Conservation (phyloP, 2,888 invertebrate genomes). For the Sepiola atlantica region DNA sequence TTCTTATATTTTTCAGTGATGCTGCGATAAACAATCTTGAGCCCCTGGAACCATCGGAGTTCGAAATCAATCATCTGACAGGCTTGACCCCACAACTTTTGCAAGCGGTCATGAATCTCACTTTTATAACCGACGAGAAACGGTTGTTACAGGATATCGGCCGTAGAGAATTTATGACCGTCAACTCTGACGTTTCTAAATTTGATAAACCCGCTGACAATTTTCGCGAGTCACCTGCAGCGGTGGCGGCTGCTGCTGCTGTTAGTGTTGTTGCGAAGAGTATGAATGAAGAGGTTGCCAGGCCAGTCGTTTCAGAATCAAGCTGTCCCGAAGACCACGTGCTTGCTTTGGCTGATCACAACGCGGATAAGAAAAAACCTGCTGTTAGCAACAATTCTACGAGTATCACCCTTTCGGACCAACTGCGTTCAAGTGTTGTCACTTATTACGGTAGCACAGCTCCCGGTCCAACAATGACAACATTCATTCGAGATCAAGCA, state of each 20-base stretch:
- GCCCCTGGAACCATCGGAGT: slow-evolving; percentile 76
- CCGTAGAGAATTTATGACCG: not conserved
- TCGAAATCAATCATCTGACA: slow-evolving; percentile 76
- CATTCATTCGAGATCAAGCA: not conserved
- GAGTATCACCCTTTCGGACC: not conserved
- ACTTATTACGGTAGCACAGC: not conserved
- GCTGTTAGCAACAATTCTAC: slow-evolving; percentile 40
- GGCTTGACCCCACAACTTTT: slow-evolving; percentile 77
- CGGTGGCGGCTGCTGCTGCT: not conserved
- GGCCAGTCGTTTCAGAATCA: not conserved
- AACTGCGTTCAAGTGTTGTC: not conserved
- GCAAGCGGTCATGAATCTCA: slow-evolving; percentile 77
- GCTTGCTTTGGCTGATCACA: slow-evolving; percentile 53
- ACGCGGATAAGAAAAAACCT: slow-evolving; percentile 55
- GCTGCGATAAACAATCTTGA: slow-evolving; percentile 76
- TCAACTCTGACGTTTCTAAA: not conserved
- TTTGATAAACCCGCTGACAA: not conserved
- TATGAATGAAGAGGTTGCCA: slow-evolving; percentile 40
- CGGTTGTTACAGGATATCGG: not conserved
- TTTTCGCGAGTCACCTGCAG: not conserved
- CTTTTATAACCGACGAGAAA: slow-evolving; percentile 78
- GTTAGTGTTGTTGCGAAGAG: slow-evolving; percentile 42
- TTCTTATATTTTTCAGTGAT: slow-evolving; percentile 72
- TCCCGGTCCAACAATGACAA: not conserved
- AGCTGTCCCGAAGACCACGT: slow-evolving; percentile 39